phyloP scores from a whole-genome alignment of 2,888 invertebrate species.

The Drosophila koepferae region DNA sequence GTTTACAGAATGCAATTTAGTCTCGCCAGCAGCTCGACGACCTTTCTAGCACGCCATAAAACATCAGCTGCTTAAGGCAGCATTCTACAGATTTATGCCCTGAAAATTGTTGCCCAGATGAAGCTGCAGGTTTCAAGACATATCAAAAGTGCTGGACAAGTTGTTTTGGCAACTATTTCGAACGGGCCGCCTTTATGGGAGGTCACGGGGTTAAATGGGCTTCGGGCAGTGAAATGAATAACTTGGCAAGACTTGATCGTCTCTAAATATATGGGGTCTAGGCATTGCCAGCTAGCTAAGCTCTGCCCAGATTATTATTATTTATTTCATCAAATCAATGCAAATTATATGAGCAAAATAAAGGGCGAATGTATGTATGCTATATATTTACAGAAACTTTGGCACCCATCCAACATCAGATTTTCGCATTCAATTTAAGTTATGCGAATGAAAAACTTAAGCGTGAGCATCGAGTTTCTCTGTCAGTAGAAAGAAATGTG shows the following conservation, averaged over 20 bases:
- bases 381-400: not conserved
- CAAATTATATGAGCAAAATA: not conserved
- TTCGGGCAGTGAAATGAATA: conserved; percentile 41
- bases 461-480: not conserved
- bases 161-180: conserved; percentile 72
- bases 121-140: conserved; percentile 22
- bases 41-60: conserved; percentile 64
- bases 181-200: conserved; percentile 16
- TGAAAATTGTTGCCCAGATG: conserved; percentile 50
- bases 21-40: conserved; percentile 62
- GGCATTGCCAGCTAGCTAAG: conserved; percentile 19
- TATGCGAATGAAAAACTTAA: not conserved
- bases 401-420: not conserved
- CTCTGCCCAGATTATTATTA: not conserved
- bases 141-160: conserved; percentile 27
- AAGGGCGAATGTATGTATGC: not conserved
- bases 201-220: conserved; percentile 48
- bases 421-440: not conserved
- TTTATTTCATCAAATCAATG: not conserved
- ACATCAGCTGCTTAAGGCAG: conserved; percentile 70
- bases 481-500: not conserved
- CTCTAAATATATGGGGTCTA: conserved; percentile 10
- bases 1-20: conserved; percentile 56
- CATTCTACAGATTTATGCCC: conserved; percentile 64
- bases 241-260: conserved; percentile 46